A percentile compares a stretch with the other conserved stretches of the same genome.
phyloP scores from a whole-genome alignment of 2,113 vertebrate species.

The Ictidomys tridecemlineatus region DNA sequence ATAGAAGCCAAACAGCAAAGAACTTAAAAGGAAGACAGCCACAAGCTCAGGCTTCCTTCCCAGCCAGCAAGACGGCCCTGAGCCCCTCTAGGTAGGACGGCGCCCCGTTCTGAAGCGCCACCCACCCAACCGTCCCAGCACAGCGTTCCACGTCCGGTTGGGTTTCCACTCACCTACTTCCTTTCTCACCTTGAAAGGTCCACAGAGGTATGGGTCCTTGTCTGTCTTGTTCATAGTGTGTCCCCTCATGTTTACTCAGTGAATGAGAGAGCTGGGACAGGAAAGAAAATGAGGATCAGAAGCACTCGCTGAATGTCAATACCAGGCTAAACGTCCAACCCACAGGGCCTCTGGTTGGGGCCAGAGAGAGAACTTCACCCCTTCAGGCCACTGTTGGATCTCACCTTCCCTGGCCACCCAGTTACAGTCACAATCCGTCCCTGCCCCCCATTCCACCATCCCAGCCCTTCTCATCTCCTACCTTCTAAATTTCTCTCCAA shows the following conservation, averaged over 20 bases:
- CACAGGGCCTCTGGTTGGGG: background rate
- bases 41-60: background rate
- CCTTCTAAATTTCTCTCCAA: background rate
- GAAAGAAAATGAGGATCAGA: background rate
- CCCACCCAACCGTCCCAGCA: background rate
- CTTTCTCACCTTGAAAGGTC: background rate
- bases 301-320: background rate
- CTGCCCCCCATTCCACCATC: background rate
- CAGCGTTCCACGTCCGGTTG: fast-evolving
- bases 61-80: background rate
- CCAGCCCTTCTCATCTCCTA: no score
- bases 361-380: background rate
- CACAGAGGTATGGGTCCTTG: background rate
- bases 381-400: background rate
- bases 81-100: fast-evolving
- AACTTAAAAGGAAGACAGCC: background rate
- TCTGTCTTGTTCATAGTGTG: background rate
- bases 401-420: background rate
- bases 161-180: background rate
- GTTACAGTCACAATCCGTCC: background rate
- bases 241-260: background rate
- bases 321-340: background rate
- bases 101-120: background rate
- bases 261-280: background rate
- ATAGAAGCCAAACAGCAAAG: background rate